Conservation (phyloP, 2,888 invertebrate species). For the Sminthurides aquaticus region DNA sequence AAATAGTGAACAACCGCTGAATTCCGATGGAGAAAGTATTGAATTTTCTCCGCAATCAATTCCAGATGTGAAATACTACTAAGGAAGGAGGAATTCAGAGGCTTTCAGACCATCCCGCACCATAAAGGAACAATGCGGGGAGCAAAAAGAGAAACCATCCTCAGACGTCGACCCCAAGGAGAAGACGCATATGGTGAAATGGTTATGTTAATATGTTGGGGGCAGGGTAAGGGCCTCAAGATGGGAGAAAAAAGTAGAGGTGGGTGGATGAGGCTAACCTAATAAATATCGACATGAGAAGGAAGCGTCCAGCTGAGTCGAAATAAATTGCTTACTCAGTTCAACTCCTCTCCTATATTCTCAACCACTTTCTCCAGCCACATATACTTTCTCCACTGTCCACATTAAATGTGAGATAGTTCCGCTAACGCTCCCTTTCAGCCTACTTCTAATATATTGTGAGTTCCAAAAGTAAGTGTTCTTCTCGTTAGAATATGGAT, state of each 20-base stretch:
- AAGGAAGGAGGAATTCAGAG: neutral
- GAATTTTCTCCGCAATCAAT: neutral
- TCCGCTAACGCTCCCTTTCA: neutral
- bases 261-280: constrained; percentile 6
- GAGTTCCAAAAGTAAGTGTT: neutral
- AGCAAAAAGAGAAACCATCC: no score
- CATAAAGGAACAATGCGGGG: no score
- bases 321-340: constrained; percentile 19
- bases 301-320: constrained; percentile 21
- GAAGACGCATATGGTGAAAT: neutral
- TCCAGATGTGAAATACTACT: neutral
- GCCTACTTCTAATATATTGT: neutral
- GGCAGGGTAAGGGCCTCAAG: neutral
- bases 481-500: neutral
- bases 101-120: no score
- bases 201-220: neutral
- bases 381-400: neutral
- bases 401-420: neutral
- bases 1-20: no score
- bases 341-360: neutral
- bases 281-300: constrained; percentile 20
- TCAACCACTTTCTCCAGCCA: neutral
- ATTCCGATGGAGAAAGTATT: no score
- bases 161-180: no score
- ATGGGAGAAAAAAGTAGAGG: neutral